Conservation (phyloP, 1,140 invertebrate genomes). For the Aradophagus sp. region DNA sequence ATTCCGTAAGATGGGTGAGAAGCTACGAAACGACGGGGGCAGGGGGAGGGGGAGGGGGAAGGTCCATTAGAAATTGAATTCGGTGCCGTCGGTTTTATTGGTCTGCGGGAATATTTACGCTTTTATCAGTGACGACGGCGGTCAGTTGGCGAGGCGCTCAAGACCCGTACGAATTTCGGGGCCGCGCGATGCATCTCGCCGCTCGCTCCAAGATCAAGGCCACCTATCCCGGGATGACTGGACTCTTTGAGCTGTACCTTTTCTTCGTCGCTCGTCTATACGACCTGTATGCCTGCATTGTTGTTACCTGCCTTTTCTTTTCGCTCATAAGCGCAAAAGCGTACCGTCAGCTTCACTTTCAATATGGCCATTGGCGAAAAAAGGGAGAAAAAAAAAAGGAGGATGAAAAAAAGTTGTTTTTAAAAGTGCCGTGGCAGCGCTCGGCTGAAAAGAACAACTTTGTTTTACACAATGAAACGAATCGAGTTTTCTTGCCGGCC, state of each 20-base stretch:
- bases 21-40: not conserved
- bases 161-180: constrained; percentile 64
- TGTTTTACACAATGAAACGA: constrained; percentile 55
- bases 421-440: constrained; percentile 41
- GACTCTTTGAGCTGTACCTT: constrained; percentile 70
- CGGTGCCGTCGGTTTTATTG: constrained; percentile 1
- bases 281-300: constrained; percentile 41
- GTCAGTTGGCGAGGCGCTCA: constrained; percentile 62
- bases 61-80: constrained; percentile 9
- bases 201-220: constrained; percentile 72
- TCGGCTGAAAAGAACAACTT: constrained; percentile 54
- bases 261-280: constrained; percentile 54
- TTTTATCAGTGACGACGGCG: constrained; percentile 45
- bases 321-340: constrained; percentile 51
- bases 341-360: constrained; percentile 56
- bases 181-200: constrained; percentile 66
- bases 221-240: constrained; percentile 70
- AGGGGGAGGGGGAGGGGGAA: no score
- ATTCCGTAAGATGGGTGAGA: no score
- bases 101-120: constrained; percentile 5
- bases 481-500: constrained; percentile 46
- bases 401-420: constrained; percentile 41
- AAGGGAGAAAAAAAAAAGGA: no score
- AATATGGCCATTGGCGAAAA: constrained; percentile 32
- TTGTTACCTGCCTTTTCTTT: constrained; percentile 57